Evolutionary conservation across 2,113 vertebrate species (phyloP).

Genomic region (Tyto alba): DNA sequence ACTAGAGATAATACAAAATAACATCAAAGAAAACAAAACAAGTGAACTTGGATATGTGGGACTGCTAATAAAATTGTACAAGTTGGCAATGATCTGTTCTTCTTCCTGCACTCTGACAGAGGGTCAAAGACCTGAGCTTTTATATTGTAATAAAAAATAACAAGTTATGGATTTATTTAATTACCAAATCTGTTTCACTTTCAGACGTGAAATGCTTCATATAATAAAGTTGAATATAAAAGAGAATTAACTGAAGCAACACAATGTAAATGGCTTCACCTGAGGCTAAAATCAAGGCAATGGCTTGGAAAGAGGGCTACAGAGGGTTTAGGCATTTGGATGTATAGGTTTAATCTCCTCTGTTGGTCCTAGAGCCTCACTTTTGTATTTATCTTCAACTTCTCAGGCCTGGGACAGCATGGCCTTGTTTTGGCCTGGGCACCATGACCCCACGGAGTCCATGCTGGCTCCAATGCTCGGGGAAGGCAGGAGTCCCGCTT

Average conservation of each 20-base stretch:
- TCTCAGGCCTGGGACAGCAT: neutral
- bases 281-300: neutral
- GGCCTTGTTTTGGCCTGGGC: neutral
- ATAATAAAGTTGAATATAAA: neutral
- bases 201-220: neutral
- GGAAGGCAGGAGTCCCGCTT: neutral
- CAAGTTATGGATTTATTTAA: neutral
- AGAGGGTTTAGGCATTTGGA: neutral
- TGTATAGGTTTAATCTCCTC: neutral
- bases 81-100: neutral
- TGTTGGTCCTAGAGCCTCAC: neutral
- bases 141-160: neutral
- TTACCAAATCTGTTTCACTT: neutral
- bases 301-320: neutral
- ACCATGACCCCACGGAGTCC: rapidly evolving
- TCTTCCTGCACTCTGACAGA: neutral
- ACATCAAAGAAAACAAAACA: neutral
- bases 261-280: neutral
- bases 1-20: neutral
- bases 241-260: neutral
- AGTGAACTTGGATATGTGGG: neutral
- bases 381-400: neutral
- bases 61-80: neutral
- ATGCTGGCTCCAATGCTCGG: rapidly evolving
- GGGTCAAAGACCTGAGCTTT: neutral